Conservation (phyloP, 2,888 invertebrate species). For the Sycophila texana region DNA sequence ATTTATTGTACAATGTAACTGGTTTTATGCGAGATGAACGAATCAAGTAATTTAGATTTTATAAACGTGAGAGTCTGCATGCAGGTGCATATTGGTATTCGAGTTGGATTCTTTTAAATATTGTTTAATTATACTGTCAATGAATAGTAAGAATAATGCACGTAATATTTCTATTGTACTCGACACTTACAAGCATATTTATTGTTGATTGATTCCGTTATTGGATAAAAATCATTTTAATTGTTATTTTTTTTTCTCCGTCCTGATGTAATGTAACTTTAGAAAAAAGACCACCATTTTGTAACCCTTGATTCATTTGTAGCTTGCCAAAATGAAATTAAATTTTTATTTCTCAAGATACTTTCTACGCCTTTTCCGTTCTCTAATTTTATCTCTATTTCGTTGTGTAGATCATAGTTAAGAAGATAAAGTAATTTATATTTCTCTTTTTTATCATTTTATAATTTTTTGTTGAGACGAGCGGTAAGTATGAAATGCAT, state of each 20-base stretch:
- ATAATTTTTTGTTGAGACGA: slow-evolving; percentile 17
- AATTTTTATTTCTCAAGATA: slow-evolving; percentile 58
- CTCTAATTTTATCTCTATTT: slow-evolving; percentile 38
- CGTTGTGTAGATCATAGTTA: slow-evolving; percentile 20
- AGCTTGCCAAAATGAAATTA: slow-evolving; percentile 58
- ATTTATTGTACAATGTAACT: slow-evolving; percentile 57
- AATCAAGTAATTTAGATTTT: slow-evolving; percentile 58
- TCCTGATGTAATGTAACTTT: slow-evolving; percentile 51
- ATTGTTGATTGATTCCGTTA: slow-evolving; percentile 48
- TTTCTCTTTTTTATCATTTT: slow-evolving; percentile 1
- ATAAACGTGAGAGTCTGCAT: slow-evolving; percentile 52
- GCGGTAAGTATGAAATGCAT: slow-evolving; percentile 51
- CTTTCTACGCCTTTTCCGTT: slow-evolving; percentile 48
- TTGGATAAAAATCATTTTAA: slow-evolving; percentile 45
- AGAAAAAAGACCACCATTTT: slow-evolving; percentile 47
- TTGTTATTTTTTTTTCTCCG: slow-evolving; percentile 53
- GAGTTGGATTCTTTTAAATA: slow-evolving; percentile 47
- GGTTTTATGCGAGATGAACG: slow-evolving; percentile 57
- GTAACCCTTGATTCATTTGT: slow-evolving; percentile 56
- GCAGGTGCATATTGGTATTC: slow-evolving; percentile 48
- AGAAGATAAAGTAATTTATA: neutral
- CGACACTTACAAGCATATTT: slow-evolving; percentile 42
- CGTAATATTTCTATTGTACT: slow-evolving; percentile 51
- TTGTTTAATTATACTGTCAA: slow-evolving; percentile 36
- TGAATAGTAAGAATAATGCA: slow-evolving; percentile 45